Evolutionary conservation across 2,888 invertebrate genomes (phyloP).

Genomic region (Dicyrtomina minuta): DNA sequence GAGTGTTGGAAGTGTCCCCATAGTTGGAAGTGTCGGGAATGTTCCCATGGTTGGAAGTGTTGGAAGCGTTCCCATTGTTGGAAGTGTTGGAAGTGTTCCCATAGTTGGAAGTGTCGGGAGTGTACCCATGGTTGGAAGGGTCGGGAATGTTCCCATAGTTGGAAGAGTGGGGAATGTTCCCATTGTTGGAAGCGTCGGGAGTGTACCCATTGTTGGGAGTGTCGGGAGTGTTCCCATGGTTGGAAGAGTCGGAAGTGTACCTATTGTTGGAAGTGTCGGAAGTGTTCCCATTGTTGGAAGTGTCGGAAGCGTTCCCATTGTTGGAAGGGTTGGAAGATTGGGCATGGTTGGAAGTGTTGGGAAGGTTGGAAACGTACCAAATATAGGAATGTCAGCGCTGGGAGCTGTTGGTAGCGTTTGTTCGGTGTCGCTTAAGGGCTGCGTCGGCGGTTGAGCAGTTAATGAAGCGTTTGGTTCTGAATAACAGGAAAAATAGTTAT

Average conservation of each 20-base stretch:
- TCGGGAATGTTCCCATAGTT: too few relatives aligned
- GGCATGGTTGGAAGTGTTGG: constrained; percentile 23
- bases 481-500: too few relatives aligned
- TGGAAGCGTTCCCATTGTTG: too few relatives aligned
- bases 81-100: too few relatives aligned
- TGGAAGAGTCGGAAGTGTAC: constrained; percentile 24
- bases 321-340: constrained; percentile 16
- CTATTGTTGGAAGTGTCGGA: constrained; percentile 25
- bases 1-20: too few relatives aligned
- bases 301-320: constrained; percentile 7
- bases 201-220: constrained; percentile 17
- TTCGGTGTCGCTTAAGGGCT: neutral
- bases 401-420: constrained; percentile 16
- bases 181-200: constrained; percentile 20
- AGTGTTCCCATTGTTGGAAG: constrained; percentile 26
- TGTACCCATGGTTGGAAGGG: constrained; percentile 19
- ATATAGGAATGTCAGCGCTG: too few relatives aligned
- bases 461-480: neutral
- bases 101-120: constrained; percentile 24
- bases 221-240: too few relatives aligned
- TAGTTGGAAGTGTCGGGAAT: too few relatives aligned
- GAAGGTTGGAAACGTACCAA: constrained; percentile 20
- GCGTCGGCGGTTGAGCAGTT: constrained; percentile 5
- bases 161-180: too few relatives aligned
- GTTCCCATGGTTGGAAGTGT: constrained; percentile 21